phyloP scores from a whole-genome alignment of 2,797 vertebrate species.

The Antennarius maculatus region DNA sequence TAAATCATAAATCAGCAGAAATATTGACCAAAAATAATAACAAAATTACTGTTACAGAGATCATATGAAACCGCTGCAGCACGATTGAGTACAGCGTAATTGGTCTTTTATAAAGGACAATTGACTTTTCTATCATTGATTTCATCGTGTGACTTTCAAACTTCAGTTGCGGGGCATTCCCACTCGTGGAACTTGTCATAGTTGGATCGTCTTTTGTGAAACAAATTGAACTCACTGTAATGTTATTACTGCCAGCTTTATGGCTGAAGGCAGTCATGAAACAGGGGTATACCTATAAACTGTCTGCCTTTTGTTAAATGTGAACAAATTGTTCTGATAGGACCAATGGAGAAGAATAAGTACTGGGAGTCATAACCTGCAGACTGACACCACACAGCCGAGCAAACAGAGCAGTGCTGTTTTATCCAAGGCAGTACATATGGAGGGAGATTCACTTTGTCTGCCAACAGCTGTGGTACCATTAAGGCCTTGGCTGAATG shows the following conservation, averaged over 20 bases:
- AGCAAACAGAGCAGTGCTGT: slow-evolving; percentile 49
- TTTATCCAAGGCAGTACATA: slow-evolving; percentile 74
- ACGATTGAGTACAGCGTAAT: slow-evolving; percentile 4
- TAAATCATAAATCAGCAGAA: not conserved
- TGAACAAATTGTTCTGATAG: slow-evolving; percentile 44
- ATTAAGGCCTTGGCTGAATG: slow-evolving; percentile 77
- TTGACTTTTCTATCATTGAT: slow-evolving; percentile 17
- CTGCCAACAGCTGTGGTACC: slow-evolving; percentile 79
- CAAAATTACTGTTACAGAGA: not conserved
- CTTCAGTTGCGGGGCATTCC: slow-evolving; percentile 6
- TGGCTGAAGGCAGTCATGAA: slow-evolving; percentile 1
- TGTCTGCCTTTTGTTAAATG: slow-evolving; percentile 36
- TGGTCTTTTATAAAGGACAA: not conserved
- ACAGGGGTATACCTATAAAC: slow-evolving; percentile 15
- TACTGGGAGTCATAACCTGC: slow-evolving; percentile 45
- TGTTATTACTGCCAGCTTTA: slow-evolving; percentile 26
- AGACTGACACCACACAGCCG: slow-evolving; percentile 53
- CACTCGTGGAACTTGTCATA: slow-evolving; percentile 2
- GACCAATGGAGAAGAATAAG: slow-evolving; percentile 23
- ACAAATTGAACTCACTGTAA: slow-evolving; percentile 12
- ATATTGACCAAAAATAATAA: not conserved
- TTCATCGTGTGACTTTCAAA: slow-evolving; percentile 17
- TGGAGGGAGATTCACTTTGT: slow-evolving; percentile 82
- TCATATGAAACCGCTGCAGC: slow-evolving; percentile 7
- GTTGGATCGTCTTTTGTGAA: slow-evolving; percentile 30